phyloP scores from a whole-genome alignment of 2,888 invertebrate species.

The Eustalomyia histrio region DNA sequence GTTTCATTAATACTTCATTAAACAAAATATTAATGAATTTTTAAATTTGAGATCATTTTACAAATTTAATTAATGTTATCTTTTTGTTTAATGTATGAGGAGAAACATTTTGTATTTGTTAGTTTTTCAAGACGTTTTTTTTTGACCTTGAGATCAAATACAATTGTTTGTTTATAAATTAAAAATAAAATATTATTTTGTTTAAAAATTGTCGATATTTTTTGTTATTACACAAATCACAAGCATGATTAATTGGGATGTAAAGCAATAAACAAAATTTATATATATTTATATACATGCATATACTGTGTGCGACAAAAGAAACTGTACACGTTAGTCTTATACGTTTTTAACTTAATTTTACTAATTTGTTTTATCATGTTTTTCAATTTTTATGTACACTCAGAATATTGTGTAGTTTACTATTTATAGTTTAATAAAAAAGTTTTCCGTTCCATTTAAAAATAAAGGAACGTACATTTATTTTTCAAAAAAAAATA shows the following conservation, averaged over 20 bases:
- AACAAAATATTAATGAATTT: neutral
- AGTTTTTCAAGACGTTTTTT: neutral
- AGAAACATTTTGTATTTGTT: constrained; percentile 11
- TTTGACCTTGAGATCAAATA: constrained; percentile 11
- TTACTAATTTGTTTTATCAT: too few relatives aligned
- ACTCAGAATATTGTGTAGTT: too few relatives aligned
- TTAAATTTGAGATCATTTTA: neutral
- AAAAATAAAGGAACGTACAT: too few relatives aligned
- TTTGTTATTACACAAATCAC: neutral
- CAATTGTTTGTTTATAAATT: neutral
- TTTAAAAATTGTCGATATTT: neutral
- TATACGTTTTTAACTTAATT: too few relatives aligned
- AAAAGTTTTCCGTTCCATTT: too few relatives aligned
- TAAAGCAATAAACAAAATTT: neutral
- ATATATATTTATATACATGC: too few relatives aligned
- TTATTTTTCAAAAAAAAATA: too few relatives aligned
- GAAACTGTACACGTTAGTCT: too few relatives aligned
- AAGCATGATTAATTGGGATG: neutral
- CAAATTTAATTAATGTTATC: constrained; percentile 24
- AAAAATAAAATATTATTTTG: constrained; percentile 21
- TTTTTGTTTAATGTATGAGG: constrained; percentile 13
- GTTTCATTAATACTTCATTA: constrained; percentile 48
- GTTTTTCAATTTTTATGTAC: too few relatives aligned
- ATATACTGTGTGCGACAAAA: too few relatives aligned
- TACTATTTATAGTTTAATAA: too few relatives aligned